Conservation (phyloP, 2,888 invertebrate species). For the Drosophila peninsularis region DNA sequence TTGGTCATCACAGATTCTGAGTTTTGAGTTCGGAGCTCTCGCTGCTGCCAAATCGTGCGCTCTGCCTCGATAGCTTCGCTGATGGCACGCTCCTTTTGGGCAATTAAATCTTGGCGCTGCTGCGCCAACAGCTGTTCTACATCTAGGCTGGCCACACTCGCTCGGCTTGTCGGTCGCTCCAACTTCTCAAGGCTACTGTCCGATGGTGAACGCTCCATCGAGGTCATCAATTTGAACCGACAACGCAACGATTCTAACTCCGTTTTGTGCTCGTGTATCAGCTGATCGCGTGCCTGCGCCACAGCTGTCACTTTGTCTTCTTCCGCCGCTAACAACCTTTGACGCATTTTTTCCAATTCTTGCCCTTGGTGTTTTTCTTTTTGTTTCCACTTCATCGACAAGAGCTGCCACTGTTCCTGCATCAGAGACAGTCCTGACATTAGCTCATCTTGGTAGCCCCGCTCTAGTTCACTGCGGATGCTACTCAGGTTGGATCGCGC, state of each 20-base stretch:
- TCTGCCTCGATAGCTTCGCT: constrained; percentile 86
- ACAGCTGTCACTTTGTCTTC: constrained; percentile 86
- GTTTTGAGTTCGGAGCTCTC: constrained; percentile 63
- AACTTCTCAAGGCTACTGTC: constrained; percentile 92
- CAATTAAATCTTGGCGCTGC: constrained; percentile 87
- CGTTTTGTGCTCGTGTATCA: constrained; percentile 90
- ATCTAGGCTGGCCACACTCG: constrained; percentile 71
- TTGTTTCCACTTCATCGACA: constrained; percentile 86
- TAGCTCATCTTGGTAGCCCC: constrained; percentile 86
- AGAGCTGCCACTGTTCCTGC: constrained; percentile 86
- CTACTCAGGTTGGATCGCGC: constrained; percentile 87
- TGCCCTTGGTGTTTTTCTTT: constrained; percentile 85
- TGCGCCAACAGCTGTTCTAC: constrained; percentile 88
- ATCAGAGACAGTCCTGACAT: constrained; percentile 85
- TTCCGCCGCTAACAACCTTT: constrained; percentile 63
- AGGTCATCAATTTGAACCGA: constrained; percentile 90
- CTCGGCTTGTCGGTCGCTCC: constrained; percentile 87
- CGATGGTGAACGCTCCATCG: constrained; percentile 91
- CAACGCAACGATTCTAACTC: constrained; percentile 91
- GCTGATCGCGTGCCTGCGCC: constrained; percentile 89
- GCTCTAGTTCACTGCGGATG: constrained; percentile 86
- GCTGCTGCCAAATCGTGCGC: constrained; percentile 83
- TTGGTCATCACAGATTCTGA: constrained; percentile 85
- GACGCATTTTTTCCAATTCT: constrained; percentile 77
- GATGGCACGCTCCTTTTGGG: constrained; percentile 86